phyloP scores from a whole-genome alignment of 2,888 invertebrate genomes.

The Galerucella calmariensis region DNA sequence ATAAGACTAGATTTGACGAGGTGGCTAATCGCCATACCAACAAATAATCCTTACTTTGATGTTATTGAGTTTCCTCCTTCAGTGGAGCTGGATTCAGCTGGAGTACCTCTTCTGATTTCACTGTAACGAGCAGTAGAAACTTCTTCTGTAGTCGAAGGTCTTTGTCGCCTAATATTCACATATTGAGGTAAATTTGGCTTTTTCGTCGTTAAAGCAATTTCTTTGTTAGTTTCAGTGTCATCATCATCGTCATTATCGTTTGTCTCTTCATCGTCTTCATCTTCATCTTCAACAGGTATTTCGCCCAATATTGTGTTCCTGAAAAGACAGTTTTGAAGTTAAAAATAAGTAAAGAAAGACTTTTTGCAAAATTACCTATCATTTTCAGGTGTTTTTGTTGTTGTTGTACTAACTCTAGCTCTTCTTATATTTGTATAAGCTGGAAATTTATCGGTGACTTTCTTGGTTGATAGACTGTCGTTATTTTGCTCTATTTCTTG shows the following conservation, averaged over 20 bases:
- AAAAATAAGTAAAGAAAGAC: not conserved
- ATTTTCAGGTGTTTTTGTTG: conserved; percentile 51
- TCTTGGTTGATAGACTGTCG: conserved; percentile 43
- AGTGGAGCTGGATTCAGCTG: conserved; percentile 37
- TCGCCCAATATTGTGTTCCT: conserved; percentile 56
- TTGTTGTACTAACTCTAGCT: conserved; percentile 67
- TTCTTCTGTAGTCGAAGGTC: conserved; percentile 66
- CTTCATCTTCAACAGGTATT: conserved; percentile 46
- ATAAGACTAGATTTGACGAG: too few relatives aligned
- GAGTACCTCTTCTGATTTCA: conserved; percentile 49
- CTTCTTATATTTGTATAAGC: conserved; percentile 75
- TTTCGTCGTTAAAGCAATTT: conserved; percentile 26
- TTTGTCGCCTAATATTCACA: conserved; percentile 76
- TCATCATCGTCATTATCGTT: conserved; percentile 37
- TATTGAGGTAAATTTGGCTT: conserved; percentile 68
- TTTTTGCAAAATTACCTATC: conserved; percentile 46
- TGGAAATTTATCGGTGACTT: conserved; percentile 25
- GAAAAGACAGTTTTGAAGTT: not conserved
- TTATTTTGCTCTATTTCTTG: conserved; percentile 53
- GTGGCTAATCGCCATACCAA: too few relatives aligned
- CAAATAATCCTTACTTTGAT: conserved; percentile 29
- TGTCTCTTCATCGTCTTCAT: conserved; percentile 47
- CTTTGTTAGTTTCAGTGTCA: conserved; percentile 11
- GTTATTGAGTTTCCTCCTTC: conserved; percentile 33
- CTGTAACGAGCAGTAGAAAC: conserved; percentile 48